Evolutionary conservation across 2,797 vertebrate genomes (phyloP), one percentile per base, ranked within the genome.

Genomic region (Anguilla anguilla): DNA sequence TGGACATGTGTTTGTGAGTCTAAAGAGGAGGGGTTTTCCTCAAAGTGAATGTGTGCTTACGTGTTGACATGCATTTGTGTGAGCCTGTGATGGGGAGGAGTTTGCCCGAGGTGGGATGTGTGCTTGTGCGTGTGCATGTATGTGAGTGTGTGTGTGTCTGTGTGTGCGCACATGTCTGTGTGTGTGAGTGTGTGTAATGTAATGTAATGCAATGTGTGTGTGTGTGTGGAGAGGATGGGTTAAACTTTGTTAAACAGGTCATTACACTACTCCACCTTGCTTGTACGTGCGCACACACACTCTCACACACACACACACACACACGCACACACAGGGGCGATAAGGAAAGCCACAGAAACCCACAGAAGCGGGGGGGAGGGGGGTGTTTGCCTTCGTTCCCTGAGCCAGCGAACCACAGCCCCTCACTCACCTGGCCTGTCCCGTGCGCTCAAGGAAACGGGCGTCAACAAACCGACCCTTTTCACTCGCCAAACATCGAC

Each of bases 11-110:
- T 13, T 13, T 67, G 61, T 61, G 57, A 22, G 57, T 22, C 57
- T 61, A 3, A n/a, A 74, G 28, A 35, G 69, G 69, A 74, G 69
- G 83, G 1, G 83, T 57, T n/a, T 83, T 13, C 51, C 22, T 84
- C 61, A 67, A 25, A 67, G 51, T 57, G 55, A 57, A 2, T 11
- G 83, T 57, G 51, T 84, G 43, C 51, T 46, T 53, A 49, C 49
- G 51, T 84, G 46, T 84, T 67, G 22, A 67, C 61, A n/a, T 84
- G 83, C 59, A n/a, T 59, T 53, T 84, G n/a, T 61, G 83, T 59
- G n/a, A 57, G 84, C 43, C 53, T 64, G 84, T 85, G 57, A 35
- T 3, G 39, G 43, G 77, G 72, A 39, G 72, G 72, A 39, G 72
- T 15, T 46, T 46, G 43, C 77, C 46, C 2, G 6, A 15, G 11